These are phyloP conservation scores for Rhinella marina DNA, from an alignment of 2,797 vertebrate genomes.

Conservation along the genomic window DNA sequence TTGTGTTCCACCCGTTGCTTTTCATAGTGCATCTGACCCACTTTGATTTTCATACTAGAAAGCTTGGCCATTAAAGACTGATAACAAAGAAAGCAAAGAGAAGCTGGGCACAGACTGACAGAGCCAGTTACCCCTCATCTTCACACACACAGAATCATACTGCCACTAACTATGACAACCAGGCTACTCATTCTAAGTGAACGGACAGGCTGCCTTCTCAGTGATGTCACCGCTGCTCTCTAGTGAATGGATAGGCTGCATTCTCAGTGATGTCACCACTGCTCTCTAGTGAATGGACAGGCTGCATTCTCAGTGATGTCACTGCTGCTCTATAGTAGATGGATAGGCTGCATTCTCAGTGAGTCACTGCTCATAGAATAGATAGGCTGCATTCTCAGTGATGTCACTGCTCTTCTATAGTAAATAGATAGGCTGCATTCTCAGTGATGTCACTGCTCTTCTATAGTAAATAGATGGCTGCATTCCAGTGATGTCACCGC, in stretches of 20 bases:
- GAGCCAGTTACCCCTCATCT: constrained; percentile 70
- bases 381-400: background rate
- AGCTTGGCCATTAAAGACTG: constrained; percentile 98
- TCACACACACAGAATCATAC: background rate
- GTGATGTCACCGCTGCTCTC: no score
- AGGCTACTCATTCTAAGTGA: background rate
- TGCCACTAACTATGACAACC: background rate
- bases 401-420: no score
- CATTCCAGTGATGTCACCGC: background rate
- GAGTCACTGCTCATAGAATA: no score
- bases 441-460: background rate
- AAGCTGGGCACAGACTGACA: constrained; percentile 68
- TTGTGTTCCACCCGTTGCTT: constrained; percentile 95
- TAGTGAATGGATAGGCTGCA: no score
- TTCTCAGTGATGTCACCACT: no score
- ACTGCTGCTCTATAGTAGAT: no score
- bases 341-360: no score
- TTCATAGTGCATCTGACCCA: constrained; percentile 98
- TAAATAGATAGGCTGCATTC: background rate
- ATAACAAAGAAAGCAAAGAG: constrained; percentile 78
- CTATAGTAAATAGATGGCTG: background rate
- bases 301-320: no score
- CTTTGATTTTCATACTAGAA: constrained; percentile 99
- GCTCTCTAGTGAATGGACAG: no score
- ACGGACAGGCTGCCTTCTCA: no score